phyloP scores from a whole-genome alignment of 2,113 vertebrate genomes.

The Merops nubicus region DNA sequence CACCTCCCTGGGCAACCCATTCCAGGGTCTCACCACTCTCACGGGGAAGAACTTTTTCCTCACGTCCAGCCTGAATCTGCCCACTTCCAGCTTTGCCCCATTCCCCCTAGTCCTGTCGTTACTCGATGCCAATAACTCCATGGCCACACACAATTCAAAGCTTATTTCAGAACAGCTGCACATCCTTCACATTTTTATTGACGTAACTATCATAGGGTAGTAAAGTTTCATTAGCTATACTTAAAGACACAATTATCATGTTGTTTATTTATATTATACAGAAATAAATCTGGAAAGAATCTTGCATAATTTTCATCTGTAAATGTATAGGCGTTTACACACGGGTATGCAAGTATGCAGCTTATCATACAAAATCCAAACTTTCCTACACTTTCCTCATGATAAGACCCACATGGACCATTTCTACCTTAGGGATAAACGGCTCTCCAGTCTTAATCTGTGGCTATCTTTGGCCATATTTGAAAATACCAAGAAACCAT shows the following conservation, averaged over 20 bases:
- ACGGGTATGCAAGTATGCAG: not conserved
- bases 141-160: not conserved
- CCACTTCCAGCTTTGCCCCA: no score
- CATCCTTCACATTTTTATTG: slow-evolving; percentile 45
- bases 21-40: no score
- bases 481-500: not conserved
- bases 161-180: slow-evolving; percentile 30
- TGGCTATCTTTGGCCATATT: not conserved
- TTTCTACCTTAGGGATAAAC: not conserved
- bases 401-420: not conserved
- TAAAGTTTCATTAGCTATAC: slow-evolving; percentile 55
- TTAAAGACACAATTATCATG: slow-evolving; percentile 16
- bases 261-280: not conserved
- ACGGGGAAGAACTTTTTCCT: no score
- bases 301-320: not conserved
- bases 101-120: no score
- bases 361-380: fast-evolving
- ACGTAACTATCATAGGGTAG: not conserved
- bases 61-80: no score
- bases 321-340: not conserved
- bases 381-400: not conserved
- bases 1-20: no score
- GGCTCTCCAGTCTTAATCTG: not conserved
- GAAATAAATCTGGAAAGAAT: slow-evolving; percentile 21
- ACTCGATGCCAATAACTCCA: not conserved